Conservation (phyloP, 2,888 invertebrate genomes). For the Mechanitis messenoides region DNA sequence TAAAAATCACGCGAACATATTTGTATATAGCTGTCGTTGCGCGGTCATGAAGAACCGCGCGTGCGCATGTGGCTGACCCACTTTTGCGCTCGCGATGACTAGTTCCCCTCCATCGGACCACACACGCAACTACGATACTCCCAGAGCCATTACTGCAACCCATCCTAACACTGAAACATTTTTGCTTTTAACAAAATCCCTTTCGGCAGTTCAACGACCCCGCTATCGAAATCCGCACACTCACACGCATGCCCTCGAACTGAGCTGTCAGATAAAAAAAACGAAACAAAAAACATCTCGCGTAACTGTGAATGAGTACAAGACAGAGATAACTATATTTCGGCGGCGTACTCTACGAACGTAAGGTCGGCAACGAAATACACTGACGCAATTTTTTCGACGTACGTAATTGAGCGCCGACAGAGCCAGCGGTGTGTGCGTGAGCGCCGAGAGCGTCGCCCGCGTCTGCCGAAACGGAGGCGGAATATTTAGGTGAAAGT, state of each 20-base stretch:
- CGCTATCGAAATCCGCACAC: slow-evolving; percentile 76
- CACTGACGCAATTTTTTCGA: slow-evolving; percentile 77
- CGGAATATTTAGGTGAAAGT: slow-evolving; percentile 78
- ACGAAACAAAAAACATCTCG: slow-evolving; percentile 62
- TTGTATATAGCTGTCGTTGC: slow-evolving; percentile 21
- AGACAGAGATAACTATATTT: slow-evolving; percentile 75
- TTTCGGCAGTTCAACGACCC: slow-evolving; percentile 71
- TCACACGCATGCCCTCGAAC: slow-evolving; percentile 63
- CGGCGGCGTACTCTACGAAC: slow-evolving; percentile 57
- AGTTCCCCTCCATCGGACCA: slow-evolving; percentile 49
- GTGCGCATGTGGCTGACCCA: slow-evolving; percentile 67
- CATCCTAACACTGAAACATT: slow-evolving; percentile 58
- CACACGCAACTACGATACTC: slow-evolving; percentile 48
- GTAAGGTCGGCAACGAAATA: slow-evolving; percentile 74
- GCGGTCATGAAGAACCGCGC: slow-evolving; percentile 55
- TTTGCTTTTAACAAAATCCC: slow-evolving; percentile 64
- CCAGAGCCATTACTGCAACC: slow-evolving; percentile 46
- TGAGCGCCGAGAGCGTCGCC: slow-evolving; percentile 75
- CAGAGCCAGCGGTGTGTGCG: slow-evolving; percentile 67
- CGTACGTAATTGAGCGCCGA: slow-evolving; percentile 72
- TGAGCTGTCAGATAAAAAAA: slow-evolving; percentile 61
- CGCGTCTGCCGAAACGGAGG: slow-evolving; percentile 75
- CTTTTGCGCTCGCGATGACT: slow-evolving; percentile 55
- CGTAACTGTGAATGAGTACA: slow-evolving; percentile 64
- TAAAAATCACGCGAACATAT: slow-evolving; percentile 22